Evolutionary conservation across 2,888 invertebrate genomes (phyloP).

Genomic region (Lithophane socia): DNA sequence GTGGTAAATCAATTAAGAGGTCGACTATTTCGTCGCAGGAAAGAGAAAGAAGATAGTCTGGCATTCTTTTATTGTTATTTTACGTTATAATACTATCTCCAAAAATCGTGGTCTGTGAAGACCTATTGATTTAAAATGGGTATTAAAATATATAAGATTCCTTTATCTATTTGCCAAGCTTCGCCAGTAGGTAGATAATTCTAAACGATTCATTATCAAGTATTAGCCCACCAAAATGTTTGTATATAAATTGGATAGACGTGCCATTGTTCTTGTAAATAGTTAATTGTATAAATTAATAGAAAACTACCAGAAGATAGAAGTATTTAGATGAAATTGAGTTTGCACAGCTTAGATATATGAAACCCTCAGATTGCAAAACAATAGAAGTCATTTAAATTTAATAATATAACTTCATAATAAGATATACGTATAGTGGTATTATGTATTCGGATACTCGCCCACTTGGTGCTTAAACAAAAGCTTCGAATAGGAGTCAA

Average conservation of each 20-base stretch:
- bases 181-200: background rate
- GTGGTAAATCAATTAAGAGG: background rate
- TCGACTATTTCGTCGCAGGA: background rate
- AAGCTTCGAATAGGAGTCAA: constrained; percentile 55
- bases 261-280: constrained; percentile 52
- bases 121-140: background rate
- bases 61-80: background rate
- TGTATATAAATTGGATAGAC: constrained; percentile 33
- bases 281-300: constrained; percentile 9
- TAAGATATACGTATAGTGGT: background rate
- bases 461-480: constrained; percentile 46
- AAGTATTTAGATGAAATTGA: background rate
- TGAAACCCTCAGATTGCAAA: background rate
- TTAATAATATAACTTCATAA: background rate
- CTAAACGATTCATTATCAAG: constrained; percentile 17
- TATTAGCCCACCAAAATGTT: constrained; percentile 46
- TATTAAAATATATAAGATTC: background rate
- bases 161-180: background rate
- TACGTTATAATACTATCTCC: background rate
- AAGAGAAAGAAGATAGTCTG: background rate
- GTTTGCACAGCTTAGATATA: background rate
- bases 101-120: background rate
- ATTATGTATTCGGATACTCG: background rate
- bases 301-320: background rate
- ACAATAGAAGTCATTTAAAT: background rate